These are phyloP conservation scores for Axis porcinus DNA, from an alignment of 2,113 vertebrate species.

Conservation along the genomic window DNA sequence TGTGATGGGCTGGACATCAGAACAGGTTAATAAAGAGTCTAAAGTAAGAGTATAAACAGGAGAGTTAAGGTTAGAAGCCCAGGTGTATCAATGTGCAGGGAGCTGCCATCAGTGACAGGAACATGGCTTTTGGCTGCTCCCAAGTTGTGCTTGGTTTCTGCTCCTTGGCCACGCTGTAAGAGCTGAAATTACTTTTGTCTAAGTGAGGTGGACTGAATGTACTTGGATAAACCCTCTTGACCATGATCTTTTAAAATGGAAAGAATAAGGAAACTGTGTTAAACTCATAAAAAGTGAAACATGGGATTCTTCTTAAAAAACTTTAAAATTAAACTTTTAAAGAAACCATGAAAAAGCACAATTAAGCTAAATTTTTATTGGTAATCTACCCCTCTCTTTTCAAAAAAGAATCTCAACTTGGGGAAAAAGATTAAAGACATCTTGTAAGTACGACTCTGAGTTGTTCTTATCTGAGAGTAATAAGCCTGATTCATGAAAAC, in stretches of 20 bases:
- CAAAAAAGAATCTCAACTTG: background rate
- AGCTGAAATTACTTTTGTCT: background rate
- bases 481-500: background rate
- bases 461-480: background rate
- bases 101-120: rapidly evolving
- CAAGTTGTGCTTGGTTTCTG: rapidly evolving
- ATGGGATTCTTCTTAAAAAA: background rate
- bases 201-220: background rate
- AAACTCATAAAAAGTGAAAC: background rate
- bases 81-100: background rate
- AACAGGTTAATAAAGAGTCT: background rate
- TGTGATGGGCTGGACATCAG: background rate
- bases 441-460: background rate
- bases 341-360: background rate
- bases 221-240: background rate
- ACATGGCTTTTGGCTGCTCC: background rate
- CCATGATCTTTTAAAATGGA: background rate
- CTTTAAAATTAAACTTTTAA: background rate
- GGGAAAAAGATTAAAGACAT: constrained; percentile 32
- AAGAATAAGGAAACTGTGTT: background rate
- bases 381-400: background rate
- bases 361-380: constrained; percentile 18
- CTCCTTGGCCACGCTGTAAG: background rate
- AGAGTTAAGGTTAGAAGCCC: background rate
- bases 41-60: background rate